Conservation (phyloP, 2,888 invertebrate species). For the Blastobasis adustella region DNA sequence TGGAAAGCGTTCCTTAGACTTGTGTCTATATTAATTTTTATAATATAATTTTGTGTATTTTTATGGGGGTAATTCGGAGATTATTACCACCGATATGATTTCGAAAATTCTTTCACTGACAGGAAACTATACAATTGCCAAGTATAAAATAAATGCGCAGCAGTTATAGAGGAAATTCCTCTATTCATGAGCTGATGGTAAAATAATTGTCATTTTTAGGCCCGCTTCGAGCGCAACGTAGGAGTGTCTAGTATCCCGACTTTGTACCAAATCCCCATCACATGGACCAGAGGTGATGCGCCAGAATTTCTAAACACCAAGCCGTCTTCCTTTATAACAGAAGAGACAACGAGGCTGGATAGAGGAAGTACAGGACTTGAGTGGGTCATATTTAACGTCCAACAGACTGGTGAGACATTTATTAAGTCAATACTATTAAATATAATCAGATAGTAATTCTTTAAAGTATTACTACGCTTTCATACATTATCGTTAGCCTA, state of each 20-base stretch:
- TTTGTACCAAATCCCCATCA: conserved; percentile 58
- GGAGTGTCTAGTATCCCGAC: conserved; percentile 29
- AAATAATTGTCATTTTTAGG: conserved; percentile 24
- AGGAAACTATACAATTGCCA: no score
- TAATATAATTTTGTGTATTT: no score
- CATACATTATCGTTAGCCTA: no score
- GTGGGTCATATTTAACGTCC: conserved; percentile 78
- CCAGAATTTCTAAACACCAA: conserved; percentile 51
- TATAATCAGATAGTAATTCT: conserved; percentile 1
- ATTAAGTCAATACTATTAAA: no score
- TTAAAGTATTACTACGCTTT: conserved; percentile 1
- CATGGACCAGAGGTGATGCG: conserved; percentile 55
- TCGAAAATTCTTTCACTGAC: no score
- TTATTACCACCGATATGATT: no score
- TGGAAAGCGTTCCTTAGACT: no score
- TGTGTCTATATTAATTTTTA: no score
- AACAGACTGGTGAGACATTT: conserved; percentile 64
- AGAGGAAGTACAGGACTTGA: conserved; percentile 45
- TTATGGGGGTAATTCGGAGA: no score
- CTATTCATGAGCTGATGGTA: no score
- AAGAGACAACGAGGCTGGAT: conserved; percentile 25
- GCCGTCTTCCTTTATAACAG: conserved; percentile 44
- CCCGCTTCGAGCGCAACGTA: conserved; percentile 47
- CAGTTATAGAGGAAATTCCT: no score
- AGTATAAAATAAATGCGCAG: no score